A percentile compares a stretch with the other conserved stretches of the same genome.
phyloP scores from a whole-genome alignment of 2,113 vertebrate species.

The Campylomormyrus tamandua region DNA sequence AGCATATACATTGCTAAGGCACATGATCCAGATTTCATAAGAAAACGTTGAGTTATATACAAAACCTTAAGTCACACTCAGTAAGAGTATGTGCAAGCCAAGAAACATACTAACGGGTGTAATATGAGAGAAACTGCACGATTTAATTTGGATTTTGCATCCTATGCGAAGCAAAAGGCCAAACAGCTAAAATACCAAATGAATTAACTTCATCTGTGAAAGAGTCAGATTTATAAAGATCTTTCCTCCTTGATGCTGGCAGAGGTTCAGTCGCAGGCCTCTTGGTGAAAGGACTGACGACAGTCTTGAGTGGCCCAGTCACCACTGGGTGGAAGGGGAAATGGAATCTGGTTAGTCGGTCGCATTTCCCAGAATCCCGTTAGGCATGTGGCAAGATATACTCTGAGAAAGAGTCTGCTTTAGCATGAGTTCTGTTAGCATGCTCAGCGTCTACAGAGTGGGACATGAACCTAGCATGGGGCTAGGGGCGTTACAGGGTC shows the following conservation, averaged over 20 bases:
- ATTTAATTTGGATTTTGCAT: background rate
- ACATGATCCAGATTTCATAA: background rate
- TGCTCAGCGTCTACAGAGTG: background rate
- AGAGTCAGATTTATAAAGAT: background rate
- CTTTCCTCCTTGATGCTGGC: background rate
- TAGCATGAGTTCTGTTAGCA: background rate
- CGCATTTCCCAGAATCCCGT: background rate
- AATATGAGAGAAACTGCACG: background rate
- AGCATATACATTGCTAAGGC: background rate
- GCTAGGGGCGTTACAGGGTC: background rate
- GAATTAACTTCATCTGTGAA: background rate
- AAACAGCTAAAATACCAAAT: background rate
- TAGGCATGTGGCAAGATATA: background rate
- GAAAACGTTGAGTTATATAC: background rate
- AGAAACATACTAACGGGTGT: background rate
- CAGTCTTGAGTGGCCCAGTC: background rate
- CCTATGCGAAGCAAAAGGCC: background rate
- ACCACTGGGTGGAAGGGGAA: conserved; percentile 1
- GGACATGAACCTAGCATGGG: background rate
- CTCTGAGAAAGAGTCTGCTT: background rate
- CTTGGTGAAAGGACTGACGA: background rate
- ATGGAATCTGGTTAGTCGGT: background rate
- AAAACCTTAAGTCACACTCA: background rate
- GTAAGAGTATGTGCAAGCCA: background rate
- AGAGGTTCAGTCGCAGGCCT: background rate